Conservation (phyloP, 2,888 invertebrate genomes). For the Ecdyonurus torrentis region DNA sequence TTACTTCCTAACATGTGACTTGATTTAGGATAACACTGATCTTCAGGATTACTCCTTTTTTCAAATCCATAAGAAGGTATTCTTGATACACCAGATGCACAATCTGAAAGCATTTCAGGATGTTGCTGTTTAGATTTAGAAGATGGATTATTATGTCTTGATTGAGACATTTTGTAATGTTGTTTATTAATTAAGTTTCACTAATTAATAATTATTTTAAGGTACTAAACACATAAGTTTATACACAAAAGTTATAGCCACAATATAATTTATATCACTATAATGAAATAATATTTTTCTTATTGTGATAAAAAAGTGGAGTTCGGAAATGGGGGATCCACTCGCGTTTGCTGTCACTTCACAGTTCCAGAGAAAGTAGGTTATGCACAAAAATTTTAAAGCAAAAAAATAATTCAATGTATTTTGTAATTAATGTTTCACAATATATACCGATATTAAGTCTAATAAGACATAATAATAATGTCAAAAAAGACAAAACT, state of each 20-base stretch:
- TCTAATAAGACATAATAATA: too few species aligned
- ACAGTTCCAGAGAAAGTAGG: background rate
- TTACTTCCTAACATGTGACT: background rate
- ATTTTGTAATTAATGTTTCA: too few species aligned
- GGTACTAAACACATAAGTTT: background rate
- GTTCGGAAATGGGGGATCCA: too few species aligned
- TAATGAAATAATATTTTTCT: too few species aligned
- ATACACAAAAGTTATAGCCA: too few species aligned
- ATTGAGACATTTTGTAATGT: background rate
- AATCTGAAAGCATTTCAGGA: slow-evolving; percentile 10
- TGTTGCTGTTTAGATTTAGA: background rate
- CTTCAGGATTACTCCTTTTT: too few species aligned
- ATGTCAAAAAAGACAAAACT: too few species aligned
- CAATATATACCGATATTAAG: too few species aligned
- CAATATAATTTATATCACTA: too few species aligned
- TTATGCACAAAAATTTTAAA: background rate
- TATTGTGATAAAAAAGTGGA: too few species aligned
- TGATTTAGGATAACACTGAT: background rate
- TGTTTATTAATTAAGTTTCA: background rate
- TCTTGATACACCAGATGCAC: slow-evolving; percentile 15
- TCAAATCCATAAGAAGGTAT: background rate
- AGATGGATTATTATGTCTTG: background rate
- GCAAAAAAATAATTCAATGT: too few species aligned
- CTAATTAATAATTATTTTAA: background rate
- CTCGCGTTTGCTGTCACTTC: too few species aligned